Percentiles rank a stretch among this genome's conserved stretches.
These are phyloP conservation scores for Acrocera orbiculus DNA, from an alignment of 2,888 invertebrate species.

Conservation along the genomic window DNA sequence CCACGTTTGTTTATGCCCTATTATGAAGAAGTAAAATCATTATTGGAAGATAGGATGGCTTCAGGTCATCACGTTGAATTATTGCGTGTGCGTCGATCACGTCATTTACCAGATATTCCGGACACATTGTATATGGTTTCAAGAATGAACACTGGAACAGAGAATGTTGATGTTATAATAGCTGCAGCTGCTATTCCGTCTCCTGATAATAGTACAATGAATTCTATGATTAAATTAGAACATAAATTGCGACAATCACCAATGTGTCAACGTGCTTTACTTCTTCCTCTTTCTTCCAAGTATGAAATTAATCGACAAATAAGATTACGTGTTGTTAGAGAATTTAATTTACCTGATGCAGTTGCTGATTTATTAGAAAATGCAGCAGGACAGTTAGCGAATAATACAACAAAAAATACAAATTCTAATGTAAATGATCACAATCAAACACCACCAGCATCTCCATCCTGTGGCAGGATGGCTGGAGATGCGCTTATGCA, in stretches of 20 bases:
- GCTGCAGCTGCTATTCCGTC: constrained; percentile 51
- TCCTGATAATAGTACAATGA: constrained; percentile 57
- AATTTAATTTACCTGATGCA: constrained; percentile 83
- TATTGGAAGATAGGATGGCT: constrained; percentile 68
- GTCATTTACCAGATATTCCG: constrained; percentile 69
- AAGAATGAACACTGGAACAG: constrained; percentile 30
- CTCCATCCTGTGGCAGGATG: constrained; percentile 25
- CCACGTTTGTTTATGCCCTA: constrained; percentile 89
- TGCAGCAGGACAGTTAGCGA: constrained; percentile 22
- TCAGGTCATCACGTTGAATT: constrained; percentile 50
- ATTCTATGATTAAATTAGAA: constrained; percentile 68
- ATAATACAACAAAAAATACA: constrained; percentile 21
- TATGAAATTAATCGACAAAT: constrained; percentile 62
- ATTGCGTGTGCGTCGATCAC: constrained; percentile 48
- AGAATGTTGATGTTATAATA: constrained; percentile 44
- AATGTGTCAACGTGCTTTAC: constrained; percentile 60
- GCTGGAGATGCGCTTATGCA: constrained; percentile 18
- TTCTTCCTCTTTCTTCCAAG: constrained; percentile 55
- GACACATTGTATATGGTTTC: constrained; percentile 82
- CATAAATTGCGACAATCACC: constrained; percentile 65
- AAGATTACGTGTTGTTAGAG: constrained; percentile 76
- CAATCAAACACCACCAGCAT: constrained; percentile 31
- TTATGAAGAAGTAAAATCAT: constrained; percentile 78
- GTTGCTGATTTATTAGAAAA: constrained; percentile 60
- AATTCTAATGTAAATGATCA: constrained; percentile 24